Evolutionary conservation across 2,797 vertebrate genomes (phyloP).

Genomic region (Lithobates sylvaticus): DNA sequence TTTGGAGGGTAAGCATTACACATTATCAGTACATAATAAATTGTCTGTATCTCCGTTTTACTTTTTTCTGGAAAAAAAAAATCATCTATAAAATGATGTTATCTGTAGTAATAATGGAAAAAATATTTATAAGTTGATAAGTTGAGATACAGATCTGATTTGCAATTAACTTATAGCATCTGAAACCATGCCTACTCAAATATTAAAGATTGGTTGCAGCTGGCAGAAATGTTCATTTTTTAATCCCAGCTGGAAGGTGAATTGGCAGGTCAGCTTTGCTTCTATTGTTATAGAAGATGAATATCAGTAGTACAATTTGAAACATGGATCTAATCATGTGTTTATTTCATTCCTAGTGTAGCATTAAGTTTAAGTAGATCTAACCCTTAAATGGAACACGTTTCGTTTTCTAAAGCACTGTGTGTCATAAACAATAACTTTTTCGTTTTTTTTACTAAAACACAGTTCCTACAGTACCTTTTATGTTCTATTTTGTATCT

Average conservation of each 20-base stretch:
- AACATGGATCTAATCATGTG: slow-evolving; percentile 18
- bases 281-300: slow-evolving; percentile 54
- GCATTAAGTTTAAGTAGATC: not conserved
- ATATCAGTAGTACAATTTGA: slow-evolving; percentile 40
- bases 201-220: slow-evolving; percentile 22
- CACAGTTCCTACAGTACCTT: too few relatives aligned
- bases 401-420: not conserved
- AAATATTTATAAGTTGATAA: not conserved
- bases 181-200: slow-evolving; percentile 13
- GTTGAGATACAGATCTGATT: not conserved
- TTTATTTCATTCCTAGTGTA: slow-evolving; percentile 14
- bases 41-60: not conserved
- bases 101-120: slow-evolving; percentile 7
- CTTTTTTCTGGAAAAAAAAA: not conserved
- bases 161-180: slow-evolving; percentile 16
- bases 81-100: slow-evolving; percentile 12
- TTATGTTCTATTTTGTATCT: too few relatives aligned
- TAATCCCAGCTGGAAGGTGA: slow-evolving; percentile 40
- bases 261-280: slow-evolving; percentile 45
- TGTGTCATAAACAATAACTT: too few relatives aligned
- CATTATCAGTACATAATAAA: not conserved
- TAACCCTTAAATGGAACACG: too few relatives aligned
- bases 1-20: not conserved
- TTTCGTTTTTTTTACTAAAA: too few relatives aligned
- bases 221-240: slow-evolving; percentile 28